Evolutionary conservation across 1,140 invertebrate species (phyloP), one percentile per base, ranked within the genome.

Genomic region (Scaptodrosophila lebanonensis): DNA sequence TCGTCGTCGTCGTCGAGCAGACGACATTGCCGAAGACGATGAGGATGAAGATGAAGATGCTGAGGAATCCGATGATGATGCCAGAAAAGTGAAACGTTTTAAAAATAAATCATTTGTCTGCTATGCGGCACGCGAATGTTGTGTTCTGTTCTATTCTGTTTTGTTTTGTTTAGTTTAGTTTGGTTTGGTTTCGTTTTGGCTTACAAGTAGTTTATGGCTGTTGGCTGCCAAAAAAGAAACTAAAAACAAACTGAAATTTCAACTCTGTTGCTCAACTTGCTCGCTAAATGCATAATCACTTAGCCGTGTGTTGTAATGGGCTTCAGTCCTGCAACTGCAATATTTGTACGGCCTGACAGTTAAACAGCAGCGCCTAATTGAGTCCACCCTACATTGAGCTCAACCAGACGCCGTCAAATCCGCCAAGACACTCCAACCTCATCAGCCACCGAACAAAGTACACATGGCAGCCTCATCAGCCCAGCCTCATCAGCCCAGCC

Each of bases 61-160:
- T 9, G 25, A 45, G 12, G 42, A 17, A 54, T n/a, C n/a, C n/a
- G n/a, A n/a, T n/a, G n/a, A n/a, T n/a, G n/a, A n/a, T n/a, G n/a
- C n/a, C n/a, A n/a, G n/a, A n/a, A n/a, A n/a, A n/a, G n/a, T n/a
- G n/a, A 62, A 65, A 33, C 22, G 47, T 49, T 75, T 65, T 69
- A 75, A 45, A 79, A 79, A 79, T 79, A 79, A 82, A 82, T 82
- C 75, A 79, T 66, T 57, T 66, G 56, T 59, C 68, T 66, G 51
- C 27, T 15, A 17, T 18, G 32, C 36, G 66, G 73, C 73, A 79
- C 68, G 75, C 73, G 75, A 79, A 79, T 76, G 52, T 60, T 61
- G 52, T 58, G 33, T 39, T 36, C 25, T 7, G 25, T 29, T 29
- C 32, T 29, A 51, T 16, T 59, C 49, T 45, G 48, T 43, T 52